Conservation (phyloP, 1,140 invertebrate genomes). For the Drosophila sp. region DNA sequence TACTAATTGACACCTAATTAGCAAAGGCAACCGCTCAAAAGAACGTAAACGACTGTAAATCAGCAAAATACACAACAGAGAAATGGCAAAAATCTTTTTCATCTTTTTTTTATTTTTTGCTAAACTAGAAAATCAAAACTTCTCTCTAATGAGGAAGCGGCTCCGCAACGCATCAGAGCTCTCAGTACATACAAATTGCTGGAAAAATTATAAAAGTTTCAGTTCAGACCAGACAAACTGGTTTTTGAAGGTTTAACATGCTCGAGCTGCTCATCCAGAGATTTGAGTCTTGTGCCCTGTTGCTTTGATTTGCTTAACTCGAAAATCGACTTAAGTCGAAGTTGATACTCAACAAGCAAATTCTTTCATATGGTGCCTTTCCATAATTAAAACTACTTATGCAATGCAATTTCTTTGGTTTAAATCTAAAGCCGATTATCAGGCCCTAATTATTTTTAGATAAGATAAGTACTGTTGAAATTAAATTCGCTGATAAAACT, state of each 20-base stretch:
- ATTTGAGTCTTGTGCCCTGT: background rate
- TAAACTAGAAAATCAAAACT: conserved; percentile 60
- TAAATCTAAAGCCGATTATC: background rate
- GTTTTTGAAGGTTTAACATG: conserved; percentile 40
- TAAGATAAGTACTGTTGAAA: background rate
- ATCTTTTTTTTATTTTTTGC: no score
- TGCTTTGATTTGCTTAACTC: background rate
- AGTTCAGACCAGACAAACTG: conserved; percentile 67
- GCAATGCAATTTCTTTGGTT: no score
- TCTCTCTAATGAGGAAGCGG: conserved; percentile 66
- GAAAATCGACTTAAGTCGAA: conserved; percentile 35
- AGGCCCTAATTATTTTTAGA: background rate
- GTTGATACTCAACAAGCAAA: conserved; percentile 23
- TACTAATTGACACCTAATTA: conserved; percentile 70
- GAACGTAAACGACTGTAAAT: conserved; percentile 31
- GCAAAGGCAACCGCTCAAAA: conserved; percentile 15
- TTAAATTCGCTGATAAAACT: no score
- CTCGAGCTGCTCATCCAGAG: background rate
- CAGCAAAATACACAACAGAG: conserved; percentile 36
- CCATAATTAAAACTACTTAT: background rate
- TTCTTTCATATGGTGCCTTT: conserved; percentile 10
- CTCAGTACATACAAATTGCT: conserved; percentile 15
- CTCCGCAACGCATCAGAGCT: conserved; percentile 17
- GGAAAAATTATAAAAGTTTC: conserved; percentile 57
- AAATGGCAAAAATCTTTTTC: conserved; percentile 23